A percentile compares a stretch with the other conserved stretches of the same genome.
Evolutionary conservation across 1,140 invertebrate genomes (phyloP).

Genomic region (Diabrotica undecimpunctata): DNA sequence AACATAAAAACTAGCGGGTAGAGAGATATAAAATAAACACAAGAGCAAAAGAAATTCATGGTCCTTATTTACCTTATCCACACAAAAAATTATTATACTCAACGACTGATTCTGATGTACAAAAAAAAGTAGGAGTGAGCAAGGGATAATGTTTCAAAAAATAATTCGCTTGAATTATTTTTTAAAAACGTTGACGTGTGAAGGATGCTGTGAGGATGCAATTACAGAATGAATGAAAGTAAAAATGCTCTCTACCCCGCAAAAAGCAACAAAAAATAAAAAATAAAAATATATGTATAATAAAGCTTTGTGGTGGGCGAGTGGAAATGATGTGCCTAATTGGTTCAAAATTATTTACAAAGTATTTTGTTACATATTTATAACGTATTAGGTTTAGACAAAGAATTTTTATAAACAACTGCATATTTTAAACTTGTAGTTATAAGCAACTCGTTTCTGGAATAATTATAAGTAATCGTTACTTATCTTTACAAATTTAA

Average conservation of each 20-base stretch:
- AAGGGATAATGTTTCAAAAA: conserved; percentile 5
- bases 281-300: neutral
- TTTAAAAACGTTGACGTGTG: neutral
- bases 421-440: no score
- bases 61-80: conserved; percentile 19
- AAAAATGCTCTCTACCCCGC: conserved; percentile 64
- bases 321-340: no score
- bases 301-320: no score
- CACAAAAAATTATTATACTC: conserved; percentile 40
- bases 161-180: neutral
- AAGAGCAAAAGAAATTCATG: neutral
- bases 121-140: conserved; percentile 13
- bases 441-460: no score
- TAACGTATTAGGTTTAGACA: no score
- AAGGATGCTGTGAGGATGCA: neutral
- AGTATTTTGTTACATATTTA: no score
- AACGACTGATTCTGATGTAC: conserved; percentile 37
- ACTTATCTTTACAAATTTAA: no score
- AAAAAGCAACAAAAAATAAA: conserved; percentile 37
- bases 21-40: conserved; percentile 39
- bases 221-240: neutral
- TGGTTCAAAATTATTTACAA: no score
- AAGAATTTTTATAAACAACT: no score
- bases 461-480: no score
- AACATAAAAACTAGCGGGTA: conserved; percentile 40